A percentile compares a stretch with the other conserved stretches of the same genome.
phyloP scores from a whole-genome alignment of 2,888 invertebrate species.

The Pachydiplax longipennis region DNA sequence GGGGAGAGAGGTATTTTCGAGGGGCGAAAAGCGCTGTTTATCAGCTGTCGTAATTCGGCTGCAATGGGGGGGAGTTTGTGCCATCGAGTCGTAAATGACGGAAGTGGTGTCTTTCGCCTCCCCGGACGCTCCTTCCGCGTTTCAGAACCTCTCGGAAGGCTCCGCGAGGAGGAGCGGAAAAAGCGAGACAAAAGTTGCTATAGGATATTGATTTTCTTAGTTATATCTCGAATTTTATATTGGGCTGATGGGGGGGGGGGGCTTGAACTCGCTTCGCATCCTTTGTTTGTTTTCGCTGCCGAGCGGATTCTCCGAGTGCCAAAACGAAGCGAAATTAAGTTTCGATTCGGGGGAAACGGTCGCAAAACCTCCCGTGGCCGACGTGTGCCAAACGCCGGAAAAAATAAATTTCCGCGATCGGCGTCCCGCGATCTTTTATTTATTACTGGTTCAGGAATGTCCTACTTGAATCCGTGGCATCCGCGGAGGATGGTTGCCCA shows the following conservation, averaged over 20 bases:
- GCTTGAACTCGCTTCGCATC: neutral
- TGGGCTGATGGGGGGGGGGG: neutral
- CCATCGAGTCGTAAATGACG: neutral
- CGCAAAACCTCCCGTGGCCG: too few species aligned
- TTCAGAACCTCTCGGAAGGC: neutral
- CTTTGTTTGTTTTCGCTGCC: neutral
- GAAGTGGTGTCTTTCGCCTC: neutral
- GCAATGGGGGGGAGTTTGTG: constrained; percentile 13
- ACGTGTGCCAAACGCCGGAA: too few species aligned
- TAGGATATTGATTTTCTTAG: neutral
- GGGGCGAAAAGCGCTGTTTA: constrained; percentile 2
- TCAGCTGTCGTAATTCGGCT: constrained; percentile 2
- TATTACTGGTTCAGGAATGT: too few species aligned
- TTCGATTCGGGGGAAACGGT: too few species aligned
- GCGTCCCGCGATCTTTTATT: too few species aligned
- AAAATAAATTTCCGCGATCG: too few species aligned
- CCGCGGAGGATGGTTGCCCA: too few species aligned
- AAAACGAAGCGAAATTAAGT: too few species aligned
- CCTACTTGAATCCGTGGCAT: too few species aligned
- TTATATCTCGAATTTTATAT: neutral
- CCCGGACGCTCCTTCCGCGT: neutral
- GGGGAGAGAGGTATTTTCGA: neutral
- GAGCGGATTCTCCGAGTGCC: too few species aligned
- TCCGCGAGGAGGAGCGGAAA: neutral
- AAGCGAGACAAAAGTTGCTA: neutral